phyloP scores from a whole-genome alignment of 1,140 invertebrate genomes.

The Melipona quadrifasciata region DNA sequence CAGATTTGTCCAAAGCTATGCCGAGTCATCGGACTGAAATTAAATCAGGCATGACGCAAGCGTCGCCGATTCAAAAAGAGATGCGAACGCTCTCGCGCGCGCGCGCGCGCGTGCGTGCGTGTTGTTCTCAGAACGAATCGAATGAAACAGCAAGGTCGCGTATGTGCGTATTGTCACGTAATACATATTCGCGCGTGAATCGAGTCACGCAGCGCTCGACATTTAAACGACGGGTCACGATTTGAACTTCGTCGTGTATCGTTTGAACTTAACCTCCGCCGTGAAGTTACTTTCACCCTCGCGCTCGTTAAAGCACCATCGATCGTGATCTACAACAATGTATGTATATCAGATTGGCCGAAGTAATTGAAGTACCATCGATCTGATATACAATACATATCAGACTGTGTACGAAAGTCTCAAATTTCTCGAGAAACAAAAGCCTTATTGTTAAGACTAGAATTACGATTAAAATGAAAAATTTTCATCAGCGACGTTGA shows the following conservation, averaged over 20 bases:
- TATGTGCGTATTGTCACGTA: constrained; percentile 31
- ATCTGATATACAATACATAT: too few species aligned
- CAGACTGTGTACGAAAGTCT: too few species aligned
- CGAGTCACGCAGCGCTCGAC: constrained; percentile 22
- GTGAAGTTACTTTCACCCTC: background rate
- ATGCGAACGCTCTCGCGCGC: too few species aligned
- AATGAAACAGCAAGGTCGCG: background rate
- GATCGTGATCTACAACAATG: background rate
- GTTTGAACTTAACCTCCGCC: constrained; percentile 30
- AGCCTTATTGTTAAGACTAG: too few species aligned
- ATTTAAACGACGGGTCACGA: background rate
- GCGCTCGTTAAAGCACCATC: background rate
- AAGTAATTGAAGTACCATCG: too few species aligned
- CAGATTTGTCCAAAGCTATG: background rate
- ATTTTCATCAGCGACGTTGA: too few species aligned
- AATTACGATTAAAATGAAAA: too few species aligned
- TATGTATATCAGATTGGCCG: too few species aligned
- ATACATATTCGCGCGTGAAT: constrained; percentile 20
- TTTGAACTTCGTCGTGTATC: background rate
- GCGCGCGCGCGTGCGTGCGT: too few species aligned
- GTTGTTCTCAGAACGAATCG: background rate
- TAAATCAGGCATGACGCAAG: background rate
- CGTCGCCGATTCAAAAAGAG: background rate
- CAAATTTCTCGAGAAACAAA: too few species aligned
- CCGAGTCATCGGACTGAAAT: background rate